Base-by-base conservation (phyloP, 2,888 invertebrate genomes). In the Erebia ligea region DNA sequence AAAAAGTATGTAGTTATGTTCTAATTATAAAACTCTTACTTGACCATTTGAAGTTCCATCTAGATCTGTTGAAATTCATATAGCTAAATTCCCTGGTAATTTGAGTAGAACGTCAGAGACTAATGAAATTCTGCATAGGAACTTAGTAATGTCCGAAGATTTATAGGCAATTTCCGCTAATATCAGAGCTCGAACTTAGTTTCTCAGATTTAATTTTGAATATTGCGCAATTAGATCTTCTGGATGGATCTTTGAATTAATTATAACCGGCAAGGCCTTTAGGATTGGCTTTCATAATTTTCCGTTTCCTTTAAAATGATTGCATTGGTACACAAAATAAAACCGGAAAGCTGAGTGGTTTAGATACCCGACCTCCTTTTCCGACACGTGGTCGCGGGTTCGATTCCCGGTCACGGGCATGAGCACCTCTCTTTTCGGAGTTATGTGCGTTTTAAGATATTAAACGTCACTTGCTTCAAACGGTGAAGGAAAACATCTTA, bases 131-230 rank as follows among this genome's bases (percentile, higher is more conserved):
- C 64, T 64, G 48, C 42, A 57, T 42, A 56, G 54, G 45, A 58
- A 79, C 82, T 81, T 78, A 74, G 79, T 79, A 81, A 83, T 83
- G 81, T 81, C 83, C 84, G 80, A 79, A 81, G 84, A 86, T 87
- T 86, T 85, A 87, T 85, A 78, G 83, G 77, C 86, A 84, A 86
- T 88, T 85, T 83, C 81, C 82, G 76, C 65, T 77, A 82, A 83
- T 80, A 81, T 77, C 81, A 78, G 69, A 81, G 81, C 79, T 79
- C 78, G 80, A 83, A 82, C 80, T 78, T 79, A 80, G 71, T 77
- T 78, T 76, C 78, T 76, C 78, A 69, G 75, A 75, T 74, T 74
- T 73, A 67, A 75, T 76, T 77, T 75, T 69, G 71, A 75, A 72
- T 74, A 71, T 75, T 59, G 58, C 57, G 58, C 61, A 75, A 73